phyloP scores from a whole-genome alignment of 2,888 invertebrate species.

The Macrophya annulata region DNA sequence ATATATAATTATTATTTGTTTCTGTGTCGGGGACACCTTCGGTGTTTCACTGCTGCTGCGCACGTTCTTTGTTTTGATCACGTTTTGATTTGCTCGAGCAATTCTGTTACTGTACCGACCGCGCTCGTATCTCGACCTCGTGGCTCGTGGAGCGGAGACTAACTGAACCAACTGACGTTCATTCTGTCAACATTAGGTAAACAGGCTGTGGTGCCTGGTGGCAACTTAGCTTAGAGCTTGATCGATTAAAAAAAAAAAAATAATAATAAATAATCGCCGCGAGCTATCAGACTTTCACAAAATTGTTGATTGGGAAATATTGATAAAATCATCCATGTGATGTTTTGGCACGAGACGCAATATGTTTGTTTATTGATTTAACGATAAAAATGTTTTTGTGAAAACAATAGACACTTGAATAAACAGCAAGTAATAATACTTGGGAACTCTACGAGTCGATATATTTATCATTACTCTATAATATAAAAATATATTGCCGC shows the following conservation, averaged over 20 bases:
- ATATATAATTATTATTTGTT: background rate
- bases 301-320: background rate
- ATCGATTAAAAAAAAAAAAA: background rate
- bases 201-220: background rate
- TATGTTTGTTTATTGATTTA: background rate
- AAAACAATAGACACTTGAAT: background rate
- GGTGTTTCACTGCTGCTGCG: constrained; percentile 26
- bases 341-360: background rate
- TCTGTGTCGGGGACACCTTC: constrained; percentile 14
- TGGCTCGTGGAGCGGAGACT: background rate
- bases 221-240: background rate
- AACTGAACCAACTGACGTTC: constrained; percentile 14
- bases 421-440: background rate
- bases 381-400: background rate
- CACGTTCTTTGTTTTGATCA: constrained; percentile 49
- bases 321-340: background rate
- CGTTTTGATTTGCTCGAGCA: background rate
- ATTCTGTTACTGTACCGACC: constrained; percentile 26
- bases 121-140: constrained; percentile 13
- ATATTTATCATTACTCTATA: background rate
- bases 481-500: too few species aligned
- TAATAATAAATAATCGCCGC: background rate
- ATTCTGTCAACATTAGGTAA: background rate
- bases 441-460: background rate
- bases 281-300: background rate